Conservation (phyloP, 2,888 invertebrate species). For the Chouioia cunea region DNA sequence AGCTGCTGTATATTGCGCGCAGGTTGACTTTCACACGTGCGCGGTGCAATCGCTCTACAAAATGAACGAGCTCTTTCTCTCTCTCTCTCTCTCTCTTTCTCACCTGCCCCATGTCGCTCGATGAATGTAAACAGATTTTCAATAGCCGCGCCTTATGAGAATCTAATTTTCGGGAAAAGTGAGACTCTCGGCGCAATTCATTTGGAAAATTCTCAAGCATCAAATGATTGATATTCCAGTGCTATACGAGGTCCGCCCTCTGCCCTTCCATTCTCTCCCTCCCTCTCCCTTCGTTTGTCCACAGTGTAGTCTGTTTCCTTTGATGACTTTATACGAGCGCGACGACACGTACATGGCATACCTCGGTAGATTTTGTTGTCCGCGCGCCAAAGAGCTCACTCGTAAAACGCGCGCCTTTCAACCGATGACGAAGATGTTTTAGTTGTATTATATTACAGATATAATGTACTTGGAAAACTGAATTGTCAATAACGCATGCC, state of each 20-base stretch:
- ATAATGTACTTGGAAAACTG: no score
- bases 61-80: no score
- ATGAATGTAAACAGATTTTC: slow-evolving; percentile 67
- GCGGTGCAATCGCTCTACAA: slow-evolving; percentile 19
- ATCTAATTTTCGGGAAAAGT: slow-evolving; percentile 61
- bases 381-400: not conserved
- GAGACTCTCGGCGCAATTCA: slow-evolving; percentile 57
- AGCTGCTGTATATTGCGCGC: slow-evolving; percentile 51
- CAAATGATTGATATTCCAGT: not conserved
- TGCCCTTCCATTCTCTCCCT: no score
- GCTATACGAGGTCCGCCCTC: no score
- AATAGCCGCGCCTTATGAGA: slow-evolving; percentile 58
- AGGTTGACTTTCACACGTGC: slow-evolving; percentile 59
- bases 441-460: no score
- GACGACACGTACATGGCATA: not conserved
- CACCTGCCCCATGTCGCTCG: slow-evolving; percentile 57
- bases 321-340: slow-evolving; percentile 4
- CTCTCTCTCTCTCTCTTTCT: slow-evolving; percentile 22
- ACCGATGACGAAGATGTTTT: no score
- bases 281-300: no score
- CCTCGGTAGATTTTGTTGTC: not conserved
- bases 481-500: no score
- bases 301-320: not conserved
- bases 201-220: slow-evolving; percentile 57
- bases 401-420: no score